phyloP scores from a whole-genome alignment of 2,888 invertebrate genomes.

The Thereva nobilitata region DNA sequence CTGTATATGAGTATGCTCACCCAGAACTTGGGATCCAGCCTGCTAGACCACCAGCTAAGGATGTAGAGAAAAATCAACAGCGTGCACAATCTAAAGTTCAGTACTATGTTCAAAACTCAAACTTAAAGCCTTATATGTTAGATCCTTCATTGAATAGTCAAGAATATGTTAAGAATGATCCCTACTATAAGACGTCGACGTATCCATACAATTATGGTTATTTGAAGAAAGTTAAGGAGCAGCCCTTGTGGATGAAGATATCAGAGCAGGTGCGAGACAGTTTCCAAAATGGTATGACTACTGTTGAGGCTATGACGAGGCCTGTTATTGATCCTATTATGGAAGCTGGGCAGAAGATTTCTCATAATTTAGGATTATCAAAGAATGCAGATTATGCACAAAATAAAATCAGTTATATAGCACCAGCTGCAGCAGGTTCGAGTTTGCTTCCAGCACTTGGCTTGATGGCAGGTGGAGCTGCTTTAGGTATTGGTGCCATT shows the following conservation, averaged over 20 bases:
- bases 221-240: constrained; percentile 63
- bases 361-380: constrained; percentile 73
- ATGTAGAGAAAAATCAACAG: constrained; percentile 40
- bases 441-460: constrained; percentile 77
- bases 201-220: constrained; percentile 68
- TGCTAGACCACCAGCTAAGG: constrained; percentile 61
- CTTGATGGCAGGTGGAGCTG: constrained; percentile 80
- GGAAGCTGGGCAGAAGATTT: constrained; percentile 79
- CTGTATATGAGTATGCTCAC: constrained; percentile 78
- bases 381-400: constrained; percentile 59
- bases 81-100: constrained; percentile 45
- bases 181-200: constrained; percentile 59
- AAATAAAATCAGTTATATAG: constrained; percentile 68
- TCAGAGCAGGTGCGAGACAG: constrained; percentile 75
- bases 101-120: constrained; percentile 48
- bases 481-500: constrained; percentile 78
- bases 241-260: constrained; percentile 73
- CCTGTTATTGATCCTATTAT: constrained; percentile 72
- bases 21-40: constrained; percentile 79
- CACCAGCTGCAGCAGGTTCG: constrained; percentile 60
- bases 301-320: constrained; percentile 62
- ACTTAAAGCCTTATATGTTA: constrained; percentile 44
- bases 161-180: constrained; percentile 58
- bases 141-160: constrained; percentile 45
- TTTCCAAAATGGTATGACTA: constrained; percentile 71